Evolutionary conservation across 2,797 vertebrate species (phyloP), one percentile per base, ranked within the genome.

Genomic region (Parotocinclus haroldoi): DNA sequence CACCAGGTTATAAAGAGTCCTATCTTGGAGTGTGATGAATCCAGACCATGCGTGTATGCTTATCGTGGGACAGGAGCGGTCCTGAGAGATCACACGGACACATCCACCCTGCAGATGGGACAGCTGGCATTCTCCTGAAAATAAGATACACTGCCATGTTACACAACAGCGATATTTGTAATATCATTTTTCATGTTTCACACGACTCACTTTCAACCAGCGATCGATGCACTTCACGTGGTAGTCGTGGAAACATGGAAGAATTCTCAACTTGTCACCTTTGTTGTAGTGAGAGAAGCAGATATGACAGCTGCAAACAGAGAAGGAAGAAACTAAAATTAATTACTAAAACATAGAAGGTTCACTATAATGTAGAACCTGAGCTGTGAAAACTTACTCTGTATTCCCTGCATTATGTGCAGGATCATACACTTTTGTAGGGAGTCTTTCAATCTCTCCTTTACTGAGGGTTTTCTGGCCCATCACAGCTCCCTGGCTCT

Each of bases 191-290:
- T 27, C 27, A 5, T 27, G 27, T 27, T 5, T 5, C 27, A 27
- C 14, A 39, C 11, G 37, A 61, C 69, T 66, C 45, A 92, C 91
- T 88, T 89, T 90, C 4, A 92, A 64, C 91, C 91, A 91, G 1
- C 76, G 82, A 80, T 92, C 91, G 1, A 92, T 91, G 16, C 91
- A 92, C 8, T 79, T 76, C 1, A 87, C 80, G 5, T 92, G 91
- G 82, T 92, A 92, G 85, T 88, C 88, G 72, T 92, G 90, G 78
- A 92, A 88, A 82, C 91, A 92, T 0, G 90, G 82, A 66, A 92
- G 58, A 46, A 91, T 89, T 81, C 91, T 79, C 45, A 91, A 80
- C 73, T 85, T 81, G 46, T 92, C 91, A 0, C 84, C 83, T 0
- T 83, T 69, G 0, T 51, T 19, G 73, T 92, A 92, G 69, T 89